These are phyloP conservation scores for Patella vulgata DNA, from an alignment of 1,140 invertebrate genomes.

Conservation along the genomic window DNA sequence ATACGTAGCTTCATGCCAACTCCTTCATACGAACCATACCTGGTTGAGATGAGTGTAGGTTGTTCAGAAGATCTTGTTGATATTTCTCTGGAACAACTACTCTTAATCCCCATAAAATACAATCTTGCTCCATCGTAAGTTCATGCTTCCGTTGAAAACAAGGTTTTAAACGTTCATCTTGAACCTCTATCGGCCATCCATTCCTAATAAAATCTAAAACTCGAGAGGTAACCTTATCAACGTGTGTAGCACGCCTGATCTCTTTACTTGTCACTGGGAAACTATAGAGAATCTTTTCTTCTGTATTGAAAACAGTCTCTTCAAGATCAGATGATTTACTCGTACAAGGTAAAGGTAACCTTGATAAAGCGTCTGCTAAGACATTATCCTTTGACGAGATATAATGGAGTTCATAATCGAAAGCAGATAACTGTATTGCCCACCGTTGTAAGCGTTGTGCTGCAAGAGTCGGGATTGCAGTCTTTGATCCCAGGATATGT, in stretches of 20 bases:
- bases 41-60: conserved; percentile 64
- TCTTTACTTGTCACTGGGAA: background rate
- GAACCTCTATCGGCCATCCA: background rate
- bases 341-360: conserved; percentile 24
- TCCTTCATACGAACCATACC: conserved; percentile 67
- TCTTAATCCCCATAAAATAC: conserved; percentile 12
- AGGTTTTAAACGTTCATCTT: conserved; percentile 7
- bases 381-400: conserved; percentile 22
- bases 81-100: conserved; percentile 60
- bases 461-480: conserved; percentile 44
- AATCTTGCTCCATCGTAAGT: conserved; percentile 14
- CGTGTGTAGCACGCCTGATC: background rate
- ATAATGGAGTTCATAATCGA: conserved; percentile 57
- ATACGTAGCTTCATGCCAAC: conserved; percentile 62
- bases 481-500: conserved; percentile 64
- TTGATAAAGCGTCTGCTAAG: conserved; percentile 33
- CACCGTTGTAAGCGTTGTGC: conserved; percentile 63
- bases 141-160: conserved; percentile 11
- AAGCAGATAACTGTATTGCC: conserved; percentile 55
- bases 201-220: conserved; percentile 7
- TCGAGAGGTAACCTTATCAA: conserved; percentile 5
- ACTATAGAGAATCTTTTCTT: background rate
- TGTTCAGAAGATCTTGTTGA: conserved; percentile 40
- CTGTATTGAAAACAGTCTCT: background rate
- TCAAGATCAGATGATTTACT: background rate